phyloP scores from a whole-genome alignment of 2,113 vertebrate genomes.

The Grus americana region DNA sequence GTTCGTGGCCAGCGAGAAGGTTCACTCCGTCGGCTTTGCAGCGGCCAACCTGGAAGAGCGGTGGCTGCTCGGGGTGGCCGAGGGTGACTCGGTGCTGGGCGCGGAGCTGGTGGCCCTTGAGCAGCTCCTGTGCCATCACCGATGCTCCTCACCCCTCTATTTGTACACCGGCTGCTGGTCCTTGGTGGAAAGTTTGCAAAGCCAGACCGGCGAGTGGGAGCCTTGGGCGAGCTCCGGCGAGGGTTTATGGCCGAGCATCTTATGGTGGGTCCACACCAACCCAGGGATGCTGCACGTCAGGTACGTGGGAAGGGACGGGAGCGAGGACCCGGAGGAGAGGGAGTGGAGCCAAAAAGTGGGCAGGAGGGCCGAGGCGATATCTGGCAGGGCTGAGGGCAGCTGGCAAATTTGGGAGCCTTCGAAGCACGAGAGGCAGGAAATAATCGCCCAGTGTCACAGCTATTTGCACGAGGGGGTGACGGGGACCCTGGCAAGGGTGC shows the following conservation, averaged over 20 bases:
- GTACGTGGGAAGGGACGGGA: accelerated
- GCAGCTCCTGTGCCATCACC: background rate
- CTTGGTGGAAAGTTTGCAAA: background rate
- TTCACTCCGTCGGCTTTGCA: accelerated
- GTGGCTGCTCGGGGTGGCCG: background rate
- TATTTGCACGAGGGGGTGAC: background rate
- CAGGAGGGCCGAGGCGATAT: background rate
- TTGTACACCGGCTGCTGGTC: background rate
- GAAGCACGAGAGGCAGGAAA: background rate
- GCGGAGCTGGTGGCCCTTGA: background rate
- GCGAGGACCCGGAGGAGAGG: background rate
- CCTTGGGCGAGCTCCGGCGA: accelerated
- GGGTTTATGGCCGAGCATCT: background rate
- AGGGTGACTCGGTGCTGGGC: accelerated
- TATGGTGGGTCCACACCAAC: background rate
- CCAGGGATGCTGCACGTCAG: background rate
- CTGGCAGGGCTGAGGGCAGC: accelerated
- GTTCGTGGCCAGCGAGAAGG: background rate
- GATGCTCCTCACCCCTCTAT: background rate
- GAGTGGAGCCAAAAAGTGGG: background rate
- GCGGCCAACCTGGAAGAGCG: background rate
- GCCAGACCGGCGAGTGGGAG: accelerated
- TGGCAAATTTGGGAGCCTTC: background rate
- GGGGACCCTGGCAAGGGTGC: background rate
- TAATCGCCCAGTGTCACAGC: background rate